phyloP scores from a whole-genome alignment of 2,113 vertebrate species.

The Laticauda colubrina region DNA sequence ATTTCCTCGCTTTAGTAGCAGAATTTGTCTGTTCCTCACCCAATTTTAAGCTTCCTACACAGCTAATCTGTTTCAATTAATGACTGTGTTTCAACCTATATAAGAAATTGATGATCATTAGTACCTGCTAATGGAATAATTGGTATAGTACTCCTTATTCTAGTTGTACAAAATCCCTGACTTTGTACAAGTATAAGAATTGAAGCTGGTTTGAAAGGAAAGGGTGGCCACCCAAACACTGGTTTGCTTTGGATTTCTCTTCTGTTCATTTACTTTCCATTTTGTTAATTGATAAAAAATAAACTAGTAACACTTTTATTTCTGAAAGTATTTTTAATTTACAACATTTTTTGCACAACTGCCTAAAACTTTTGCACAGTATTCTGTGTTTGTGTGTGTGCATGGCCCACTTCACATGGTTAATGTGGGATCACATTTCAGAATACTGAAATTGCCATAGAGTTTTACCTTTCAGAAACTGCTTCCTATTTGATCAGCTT shows the following conservation, averaged over 20 bases:
- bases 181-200: neutral
- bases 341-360: neutral
- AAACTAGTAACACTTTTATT: neutral
- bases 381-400: too few species aligned
- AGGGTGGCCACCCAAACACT: neutral
- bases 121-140: neutral
- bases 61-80: neutral
- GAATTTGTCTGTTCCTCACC: neutral
- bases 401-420: neutral
- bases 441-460: neutral
- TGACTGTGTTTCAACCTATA: neutral
- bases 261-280: neutral
- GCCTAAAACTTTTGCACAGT: neutral
- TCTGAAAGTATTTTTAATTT: neutral
- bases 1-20: neutral
- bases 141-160: neutral
- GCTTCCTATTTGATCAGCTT: slow-evolving; percentile 4
- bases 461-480: neutral
- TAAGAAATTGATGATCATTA: neutral
- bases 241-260: neutral
- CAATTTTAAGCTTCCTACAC: neutral
- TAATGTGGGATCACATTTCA: neutral
- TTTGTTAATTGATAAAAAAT: neutral
- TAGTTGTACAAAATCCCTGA: neutral
- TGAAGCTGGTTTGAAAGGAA: neutral